These are phyloP conservation scores for Bibio marci DNA, from an alignment of 2,888 invertebrate species.

Conservation along the genomic window DNA sequence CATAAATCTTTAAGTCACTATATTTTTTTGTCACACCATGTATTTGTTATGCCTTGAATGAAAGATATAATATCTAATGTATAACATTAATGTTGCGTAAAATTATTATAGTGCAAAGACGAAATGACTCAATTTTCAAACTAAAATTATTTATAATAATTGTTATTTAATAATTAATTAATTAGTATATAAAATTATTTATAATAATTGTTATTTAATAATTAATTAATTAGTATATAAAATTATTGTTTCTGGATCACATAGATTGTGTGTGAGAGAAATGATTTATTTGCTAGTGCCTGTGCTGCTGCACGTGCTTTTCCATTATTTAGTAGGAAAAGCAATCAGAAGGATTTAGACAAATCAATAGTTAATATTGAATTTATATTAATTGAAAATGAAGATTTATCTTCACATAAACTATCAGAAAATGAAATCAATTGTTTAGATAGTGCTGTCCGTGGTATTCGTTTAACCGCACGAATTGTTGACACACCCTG, in stretches of 20 bases:
- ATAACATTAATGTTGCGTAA: too few species aligned
- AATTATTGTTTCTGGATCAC: background rate
- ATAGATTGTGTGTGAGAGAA: conserved; percentile 60
- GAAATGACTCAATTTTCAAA: too few species aligned
- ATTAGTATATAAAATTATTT: too few species aligned
- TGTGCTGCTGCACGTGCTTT: conserved; percentile 67
- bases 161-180: too few species aligned
- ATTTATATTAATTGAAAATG: conserved; percentile 27
- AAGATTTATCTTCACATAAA: conserved; percentile 12
- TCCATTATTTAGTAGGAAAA: conserved; percentile 43
- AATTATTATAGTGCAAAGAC: too few species aligned
- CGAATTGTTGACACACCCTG: conserved; percentile 74
- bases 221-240: too few species aligned
- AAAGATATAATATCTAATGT: too few species aligned
- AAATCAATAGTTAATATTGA: conserved; percentile 33
- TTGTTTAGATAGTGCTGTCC: conserved; percentile 37
- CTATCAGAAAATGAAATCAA: conserved; percentile 19
- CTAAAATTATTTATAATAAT: too few species aligned
- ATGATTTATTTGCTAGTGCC: conserved; percentile 60
- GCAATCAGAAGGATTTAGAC: conserved; percentile 11
- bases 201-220: too few species aligned
- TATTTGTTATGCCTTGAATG: too few species aligned
- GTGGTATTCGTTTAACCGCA: conserved; percentile 54
- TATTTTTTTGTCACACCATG: too few species aligned
- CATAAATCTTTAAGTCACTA: too few species aligned